These are phyloP conservation scores for Muraenolepis orangiensis DNA, from an alignment of 2,797 vertebrate genomes.

Conservation along the genomic window DNA sequence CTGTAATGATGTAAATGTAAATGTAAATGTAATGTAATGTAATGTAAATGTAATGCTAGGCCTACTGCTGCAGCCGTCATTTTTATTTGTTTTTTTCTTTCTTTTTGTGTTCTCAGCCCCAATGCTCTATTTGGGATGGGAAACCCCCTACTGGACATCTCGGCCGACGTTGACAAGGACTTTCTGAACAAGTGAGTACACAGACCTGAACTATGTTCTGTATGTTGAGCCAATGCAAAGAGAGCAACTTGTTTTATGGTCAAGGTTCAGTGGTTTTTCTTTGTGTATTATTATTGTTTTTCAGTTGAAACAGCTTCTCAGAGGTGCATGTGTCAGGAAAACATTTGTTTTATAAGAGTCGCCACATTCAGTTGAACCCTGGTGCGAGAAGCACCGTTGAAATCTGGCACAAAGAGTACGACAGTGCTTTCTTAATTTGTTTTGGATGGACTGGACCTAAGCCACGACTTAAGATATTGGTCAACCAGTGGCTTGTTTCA, in stretches of 20 bases:
- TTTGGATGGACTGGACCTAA: background rate
- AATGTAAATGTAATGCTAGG: background rate
- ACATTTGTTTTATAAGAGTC: background rate
- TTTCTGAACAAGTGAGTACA: constrained; percentile 96
- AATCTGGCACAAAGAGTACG: background rate
- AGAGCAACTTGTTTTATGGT: background rate
- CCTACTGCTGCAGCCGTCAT: background rate
- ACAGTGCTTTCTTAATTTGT: background rate
- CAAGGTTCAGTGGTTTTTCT: too few relatives aligned
- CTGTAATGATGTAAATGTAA: background rate
- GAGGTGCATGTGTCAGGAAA: background rate
- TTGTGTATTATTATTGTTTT: background rate
- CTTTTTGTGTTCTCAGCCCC: constrained; percentile 76
- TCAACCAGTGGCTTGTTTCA: background rate
- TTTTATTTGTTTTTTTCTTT: constrained; percentile 4
- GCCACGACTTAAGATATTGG: background rate
- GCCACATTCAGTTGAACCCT: background rate
- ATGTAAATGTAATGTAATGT: background rate
- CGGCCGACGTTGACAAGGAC: constrained; percentile 94
- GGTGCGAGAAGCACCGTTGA: background rate
- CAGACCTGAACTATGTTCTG: background rate
- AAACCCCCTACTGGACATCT: constrained; percentile 95
- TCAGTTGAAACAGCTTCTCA: background rate
- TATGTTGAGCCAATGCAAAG: background rate
- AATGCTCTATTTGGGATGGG: constrained; percentile 98